Evolutionary conservation across 2,797 vertebrate genomes (phyloP).

Genomic region (Mormyrops boulengeri): DNA sequence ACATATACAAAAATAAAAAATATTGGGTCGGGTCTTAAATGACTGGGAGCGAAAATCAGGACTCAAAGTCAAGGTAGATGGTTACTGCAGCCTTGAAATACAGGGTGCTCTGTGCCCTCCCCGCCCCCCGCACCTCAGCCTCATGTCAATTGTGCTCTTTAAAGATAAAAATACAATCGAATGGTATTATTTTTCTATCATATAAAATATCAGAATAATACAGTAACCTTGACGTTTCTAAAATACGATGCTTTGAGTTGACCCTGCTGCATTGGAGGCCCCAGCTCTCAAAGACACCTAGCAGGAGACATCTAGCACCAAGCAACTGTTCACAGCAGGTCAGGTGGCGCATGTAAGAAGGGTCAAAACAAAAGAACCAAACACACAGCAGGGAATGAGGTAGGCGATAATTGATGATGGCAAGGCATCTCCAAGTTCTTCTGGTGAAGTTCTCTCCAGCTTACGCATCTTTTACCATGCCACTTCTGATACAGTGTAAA

Average conservation of each 20-base stretch:
- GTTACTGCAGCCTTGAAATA: background rate
- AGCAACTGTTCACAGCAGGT: slow-evolving; percentile 1
- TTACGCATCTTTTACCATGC: background rate
- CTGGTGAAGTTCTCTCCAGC: background rate
- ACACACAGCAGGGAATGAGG: background rate
- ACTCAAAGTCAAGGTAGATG: background rate
- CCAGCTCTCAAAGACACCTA: background rate
- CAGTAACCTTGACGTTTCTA: background rate
- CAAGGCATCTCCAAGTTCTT: background rate
- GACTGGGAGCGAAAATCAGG: background rate
- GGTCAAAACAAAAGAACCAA: background rate
- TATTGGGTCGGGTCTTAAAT: background rate
- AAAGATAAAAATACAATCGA: background rate
- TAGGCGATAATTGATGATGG: slow-evolving; percentile 9
- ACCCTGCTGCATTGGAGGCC: background rate
- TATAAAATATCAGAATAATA: background rate
- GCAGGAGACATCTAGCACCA: background rate
- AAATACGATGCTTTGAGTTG: background rate
- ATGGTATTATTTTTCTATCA: background rate
- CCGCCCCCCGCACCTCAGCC: background rate
- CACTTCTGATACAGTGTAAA: background rate
- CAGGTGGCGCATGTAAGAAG: background rate
- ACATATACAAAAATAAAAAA: background rate
- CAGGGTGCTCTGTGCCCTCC: background rate
- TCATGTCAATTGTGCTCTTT: background rate